Evolutionary conservation across 2,797 vertebrate species (phyloP).

Genomic region (Rhyacichthys aspro): DNA sequence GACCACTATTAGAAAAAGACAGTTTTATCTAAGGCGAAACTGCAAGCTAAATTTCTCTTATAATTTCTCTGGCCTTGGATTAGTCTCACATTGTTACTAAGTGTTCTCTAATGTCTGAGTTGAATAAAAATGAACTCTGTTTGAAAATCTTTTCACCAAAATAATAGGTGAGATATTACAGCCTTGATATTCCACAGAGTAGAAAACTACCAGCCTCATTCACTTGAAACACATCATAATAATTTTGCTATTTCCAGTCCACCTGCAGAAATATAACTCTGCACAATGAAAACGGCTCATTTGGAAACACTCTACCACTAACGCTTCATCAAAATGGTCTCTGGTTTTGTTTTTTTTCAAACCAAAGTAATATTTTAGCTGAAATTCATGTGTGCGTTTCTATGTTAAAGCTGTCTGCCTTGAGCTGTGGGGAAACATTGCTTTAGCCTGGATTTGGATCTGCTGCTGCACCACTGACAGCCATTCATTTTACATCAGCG

Average conservation of each 20-base stretch:
- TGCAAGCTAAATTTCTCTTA: too few relatives aligned
- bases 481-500: constrained; percentile 40
- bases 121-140: background rate
- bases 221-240: background rate
- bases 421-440: constrained; percentile 14
- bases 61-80: background rate
- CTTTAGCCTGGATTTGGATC: constrained; percentile 19
- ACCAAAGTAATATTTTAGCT: background rate
- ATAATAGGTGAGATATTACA: constrained; percentile 4
- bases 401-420: constrained; percentile 8
- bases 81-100: too few relatives aligned
- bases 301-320: background rate
- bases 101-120: too few relatives aligned
- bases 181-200: constrained; percentile 8
- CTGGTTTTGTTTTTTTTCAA: background rate
- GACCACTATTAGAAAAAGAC: background rate
- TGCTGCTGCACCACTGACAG: constrained; percentile 33
- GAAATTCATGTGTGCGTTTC: background rate
- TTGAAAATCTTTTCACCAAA: background rate
- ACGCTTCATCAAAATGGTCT: background rate
- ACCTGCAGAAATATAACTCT: background rate
- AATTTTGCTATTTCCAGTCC: background rate
- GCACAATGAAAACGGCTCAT: background rate
- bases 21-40: background rate
- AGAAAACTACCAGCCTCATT: constrained; percentile 8